Evolutionary conservation across 2,797 vertebrate species (phyloP), one percentile per base, ranked within the genome.

Genomic region (Acanthornis magna): DNA sequence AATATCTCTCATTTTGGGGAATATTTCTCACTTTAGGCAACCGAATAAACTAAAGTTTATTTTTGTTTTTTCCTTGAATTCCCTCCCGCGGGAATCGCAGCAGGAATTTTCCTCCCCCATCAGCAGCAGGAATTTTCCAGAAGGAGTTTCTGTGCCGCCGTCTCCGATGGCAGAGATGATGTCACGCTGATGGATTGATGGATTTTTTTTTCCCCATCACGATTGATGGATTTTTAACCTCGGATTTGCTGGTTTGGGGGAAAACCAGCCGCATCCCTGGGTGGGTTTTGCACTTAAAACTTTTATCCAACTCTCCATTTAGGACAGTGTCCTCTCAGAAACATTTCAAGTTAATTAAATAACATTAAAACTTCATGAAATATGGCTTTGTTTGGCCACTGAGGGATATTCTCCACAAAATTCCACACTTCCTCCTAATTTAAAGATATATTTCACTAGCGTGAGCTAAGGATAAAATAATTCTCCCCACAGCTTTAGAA

Each of bases 301-400:
- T 18, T 26, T 7, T 1, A 67, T 23, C 17, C 19, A 5, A 19
- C 45, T 5, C 36, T 22, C 30, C 30, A 0, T 30, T 55, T 4
- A 11, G 67, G 38, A 8, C 1, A 42, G 13, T 21, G 50, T 29
- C 6, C 55, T 8, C 60, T 16, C 72, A 54, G 32, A 32, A 68
- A 29, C 1, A 12, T 11, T 8, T 13, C 3, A n/a, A 73, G 17
- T 43, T 19, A 25, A 63, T 57, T 13, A 54, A 91, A 82, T 3
- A 30, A 72, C 10, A 13, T 47, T 18, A 40, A 78, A 54, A 30
- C 29, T 68, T 11, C 1, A 0, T 30, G 32, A 71, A 67, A 51
- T 0, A 9, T 0, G 1, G 4, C 23, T 7, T 60, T 21, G 2
- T 42, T 73, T 47, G 10, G 7, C 16, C 50, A 62, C 20, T 4